Percentiles rank a stretch among this genome's conserved stretches.
These are phyloP conservation scores for Amniataba percoides DNA, from an alignment of 2,797 vertebrate species.

Conservation along the genomic window DNA sequence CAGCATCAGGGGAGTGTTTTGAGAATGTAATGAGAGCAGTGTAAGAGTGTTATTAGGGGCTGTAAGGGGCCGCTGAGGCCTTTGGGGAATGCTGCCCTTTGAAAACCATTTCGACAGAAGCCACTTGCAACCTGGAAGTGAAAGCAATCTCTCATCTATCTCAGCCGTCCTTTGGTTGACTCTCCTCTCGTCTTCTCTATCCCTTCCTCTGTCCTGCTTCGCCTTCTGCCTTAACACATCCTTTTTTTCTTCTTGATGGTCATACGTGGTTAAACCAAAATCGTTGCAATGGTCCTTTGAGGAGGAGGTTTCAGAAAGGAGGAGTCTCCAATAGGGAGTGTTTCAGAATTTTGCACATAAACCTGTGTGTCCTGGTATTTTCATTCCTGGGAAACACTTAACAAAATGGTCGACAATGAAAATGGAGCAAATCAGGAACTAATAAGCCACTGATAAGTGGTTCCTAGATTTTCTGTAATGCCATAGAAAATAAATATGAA, in stretches of 20 bases:
- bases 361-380: no score
- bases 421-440: no score
- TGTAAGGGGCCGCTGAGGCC: slow-evolving; percentile 43
- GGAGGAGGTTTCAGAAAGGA: not conserved
- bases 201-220: not conserved
- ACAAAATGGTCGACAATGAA: no score
- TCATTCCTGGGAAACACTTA: no score
- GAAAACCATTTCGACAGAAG: slow-evolving; percentile 43
- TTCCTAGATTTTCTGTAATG: no score
- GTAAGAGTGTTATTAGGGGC: slow-evolving; percentile 53
- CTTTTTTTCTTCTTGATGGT: not conserved
- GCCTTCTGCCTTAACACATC: not conserved
- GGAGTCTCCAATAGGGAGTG: no score
- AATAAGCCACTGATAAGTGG: no score
- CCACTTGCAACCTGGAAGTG: slow-evolving; percentile 34
- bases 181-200: slow-evolving; percentile 5
- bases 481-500: no score
- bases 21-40: slow-evolving; percentile 55
- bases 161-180: slow-evolving; percentile 9
- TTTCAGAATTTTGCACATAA: no score
- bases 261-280: not conserved
- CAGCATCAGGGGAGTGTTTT: slow-evolving; percentile 46
- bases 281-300: not conserved
- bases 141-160: slow-evolving; percentile 43
- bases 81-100: slow-evolving; percentile 32